Evolutionary conservation across 2,888 invertebrate species (phyloP).

Genomic region (Heliconius hortense): DNA sequence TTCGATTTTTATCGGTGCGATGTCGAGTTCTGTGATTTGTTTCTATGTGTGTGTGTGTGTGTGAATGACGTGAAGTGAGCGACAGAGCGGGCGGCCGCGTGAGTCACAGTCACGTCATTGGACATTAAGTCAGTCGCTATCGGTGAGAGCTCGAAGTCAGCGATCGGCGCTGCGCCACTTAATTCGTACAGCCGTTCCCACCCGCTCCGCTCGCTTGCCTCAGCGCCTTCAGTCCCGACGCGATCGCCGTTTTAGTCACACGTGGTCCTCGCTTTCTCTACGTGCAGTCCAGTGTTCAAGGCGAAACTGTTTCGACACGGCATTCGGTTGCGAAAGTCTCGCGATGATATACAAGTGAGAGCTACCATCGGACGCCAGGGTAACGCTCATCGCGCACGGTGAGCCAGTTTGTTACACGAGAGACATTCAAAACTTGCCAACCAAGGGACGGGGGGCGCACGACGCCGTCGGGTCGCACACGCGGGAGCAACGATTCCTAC

Average conservation of each 20-base stretch:
- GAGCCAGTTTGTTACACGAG: slow-evolving; percentile 73
- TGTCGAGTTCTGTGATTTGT: slow-evolving; percentile 25
- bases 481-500: slow-evolving; percentile 70
- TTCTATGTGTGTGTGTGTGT: slow-evolving; percentile 1
- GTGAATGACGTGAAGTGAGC: slow-evolving; percentile 58
- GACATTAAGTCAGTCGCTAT: slow-evolving; percentile 19
- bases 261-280: slow-evolving; percentile 55
- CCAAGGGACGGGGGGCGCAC: slow-evolving; percentile 74
- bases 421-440: slow-evolving; percentile 75
- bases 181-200: background rate
- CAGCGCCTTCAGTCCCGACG: slow-evolving; percentile 42
- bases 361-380: slow-evolving; percentile 71
- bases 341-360: slow-evolving; percentile 83
- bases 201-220: slow-evolving; percentile 21
- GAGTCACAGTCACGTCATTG: slow-evolving; percentile 48
- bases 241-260: slow-evolving; percentile 43
- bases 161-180: slow-evolving; percentile 39
- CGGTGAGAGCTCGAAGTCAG: slow-evolving; percentile 41
- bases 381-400: slow-evolving; percentile 80
- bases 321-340: slow-evolving; percentile 79
- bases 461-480: slow-evolving; percentile 77
- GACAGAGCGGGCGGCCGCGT: slow-evolving; percentile 46
- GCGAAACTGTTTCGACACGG: slow-evolving; percentile 75
- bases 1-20: slow-evolving; percentile 33
- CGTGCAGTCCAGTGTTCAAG: slow-evolving; percentile 58